Base-by-base conservation (phyloP, 2,888 invertebrate species). In the Orchestes rusci region DNA sequence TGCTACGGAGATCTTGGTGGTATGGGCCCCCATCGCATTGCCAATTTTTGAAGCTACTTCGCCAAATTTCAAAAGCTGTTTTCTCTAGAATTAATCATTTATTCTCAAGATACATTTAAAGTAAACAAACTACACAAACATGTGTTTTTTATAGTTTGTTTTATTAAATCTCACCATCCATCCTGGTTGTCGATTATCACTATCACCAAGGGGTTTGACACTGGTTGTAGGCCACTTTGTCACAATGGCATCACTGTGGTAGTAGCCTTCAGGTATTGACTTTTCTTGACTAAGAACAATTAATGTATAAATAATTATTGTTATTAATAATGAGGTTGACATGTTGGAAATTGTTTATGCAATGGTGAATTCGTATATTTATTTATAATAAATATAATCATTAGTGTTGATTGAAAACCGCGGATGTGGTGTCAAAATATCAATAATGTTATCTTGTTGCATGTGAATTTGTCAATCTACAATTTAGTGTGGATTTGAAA, bases 41-140 rank as follows among this genome's bases (percentile, higher is more conserved):
- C 67, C 67, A 5, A 67, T 57, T 33, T 54, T 57, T 37, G 63
- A 61, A 2, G 65, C 63, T 4, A 64, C 57, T 52, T 63, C 55
- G 3, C 68, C 67, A 46, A 66, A 64, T 43, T 56, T 58, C 28
- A 63, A 39, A 16, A 68, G 52, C 38, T 62, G 62, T 16, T 59
- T 56, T 39, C 58, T 56, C 68, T 68, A 52, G 19, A 45, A 33
- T 16, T 16, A 33, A 33, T 33, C 4, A 16, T 8, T 33, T 33
- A 5, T 33, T n/a, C n/a, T n/a, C n/a, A n/a, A n/a, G n/a, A n/a
- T n/a, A n/a, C n/a, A n/a, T n/a, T n/a, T n/a, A 7, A 10, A 23
- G 23, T 23, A 23, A 23, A 23, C n/a, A n/a, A n/a, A n/a, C n/a
- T n/a, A n/a, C n/a, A n/a, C n/a, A n/a, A 8, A 5, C 13, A 5